Percentiles rank a stretch among this genome's conserved stretches.
Conservation (phyloP, 2,888 invertebrate genomes). For the Drosophila flavopinicola region DNA sequence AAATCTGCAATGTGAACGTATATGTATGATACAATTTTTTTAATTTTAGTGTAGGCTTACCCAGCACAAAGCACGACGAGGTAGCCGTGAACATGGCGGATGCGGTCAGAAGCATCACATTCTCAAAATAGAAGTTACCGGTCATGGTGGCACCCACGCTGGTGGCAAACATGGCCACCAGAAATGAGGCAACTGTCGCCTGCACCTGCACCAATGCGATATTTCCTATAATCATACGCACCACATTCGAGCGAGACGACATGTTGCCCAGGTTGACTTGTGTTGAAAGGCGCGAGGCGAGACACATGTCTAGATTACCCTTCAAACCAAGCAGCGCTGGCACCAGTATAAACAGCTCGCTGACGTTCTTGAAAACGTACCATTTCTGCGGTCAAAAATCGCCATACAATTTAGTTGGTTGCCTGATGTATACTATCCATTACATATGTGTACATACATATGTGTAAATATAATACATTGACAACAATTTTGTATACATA, state of each 20-base stretch:
- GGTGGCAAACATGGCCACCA: constrained; percentile 94
- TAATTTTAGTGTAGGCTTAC: constrained; percentile 85
- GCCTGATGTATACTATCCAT: background rate
- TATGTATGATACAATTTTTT: no score
- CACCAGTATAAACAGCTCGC: constrained; percentile 91
- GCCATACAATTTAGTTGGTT: constrained; percentile 31
- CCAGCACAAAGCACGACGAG: constrained; percentile 95
- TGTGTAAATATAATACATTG: no score
- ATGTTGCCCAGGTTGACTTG: constrained; percentile 97
- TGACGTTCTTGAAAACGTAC: constrained; percentile 89
- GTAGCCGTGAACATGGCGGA: constrained; percentile 96
- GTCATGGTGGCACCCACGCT: constrained; percentile 90
- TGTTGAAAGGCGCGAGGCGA: constrained; percentile 97
- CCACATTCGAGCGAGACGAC: constrained; percentile 88
- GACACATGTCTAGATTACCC: constrained; percentile 98
- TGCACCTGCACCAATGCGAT: constrained; percentile 95
- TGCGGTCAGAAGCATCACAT: constrained; percentile 91
- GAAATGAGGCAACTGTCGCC: constrained; percentile 94
- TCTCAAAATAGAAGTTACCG: constrained; percentile 88
- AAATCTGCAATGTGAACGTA: constrained; percentile 87
- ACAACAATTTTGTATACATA: constrained; percentile 19
- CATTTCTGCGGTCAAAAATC: constrained; percentile 86
- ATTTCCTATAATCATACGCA: constrained; percentile 94
- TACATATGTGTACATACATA: background rate
- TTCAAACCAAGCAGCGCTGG: constrained; percentile 92